These are phyloP conservation scores for Hyperoodon ampullatus DNA, from an alignment of 2,113 vertebrate species.

Conservation along the genomic window DNA sequence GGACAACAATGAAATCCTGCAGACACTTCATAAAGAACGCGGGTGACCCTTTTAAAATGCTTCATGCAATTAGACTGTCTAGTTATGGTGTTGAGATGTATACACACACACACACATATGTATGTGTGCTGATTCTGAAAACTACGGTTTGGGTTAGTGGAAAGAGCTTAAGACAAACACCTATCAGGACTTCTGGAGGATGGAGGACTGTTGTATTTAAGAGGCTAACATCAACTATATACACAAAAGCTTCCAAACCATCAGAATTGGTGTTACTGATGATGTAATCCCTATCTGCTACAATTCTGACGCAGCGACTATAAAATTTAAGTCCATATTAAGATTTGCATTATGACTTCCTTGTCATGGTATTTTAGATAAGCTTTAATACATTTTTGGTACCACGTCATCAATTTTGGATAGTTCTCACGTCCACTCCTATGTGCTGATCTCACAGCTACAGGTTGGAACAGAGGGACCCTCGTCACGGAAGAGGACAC, in stretches of 20 bases:
- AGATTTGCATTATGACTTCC: neutral
- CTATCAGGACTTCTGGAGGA: neutral
- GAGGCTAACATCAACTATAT: neutral
- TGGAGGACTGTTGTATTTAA: neutral
- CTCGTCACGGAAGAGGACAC: accelerated
- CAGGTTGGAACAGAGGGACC: neutral
- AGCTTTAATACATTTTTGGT: neutral
- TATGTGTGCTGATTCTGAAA: neutral
- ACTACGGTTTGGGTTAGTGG: neutral
- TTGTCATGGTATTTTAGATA: neutral
- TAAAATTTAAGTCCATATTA: neutral
- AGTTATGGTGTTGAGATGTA: accelerated
- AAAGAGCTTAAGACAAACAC: neutral
- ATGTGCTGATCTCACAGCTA: neutral
- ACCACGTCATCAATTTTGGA: neutral
- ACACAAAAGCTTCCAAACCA: neutral
- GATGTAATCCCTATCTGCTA: neutral
- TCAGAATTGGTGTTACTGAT: neutral
- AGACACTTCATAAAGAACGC: neutral
- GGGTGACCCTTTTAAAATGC: neutral
- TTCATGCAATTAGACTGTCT: neutral
- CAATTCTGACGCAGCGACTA: neutral
- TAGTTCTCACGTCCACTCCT: neutral
- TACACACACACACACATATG: neutral
- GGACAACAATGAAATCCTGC: neutral